Conservation (phyloP, 2,113 vertebrate genomes). For the Tragelaphus buxtoni region DNA sequence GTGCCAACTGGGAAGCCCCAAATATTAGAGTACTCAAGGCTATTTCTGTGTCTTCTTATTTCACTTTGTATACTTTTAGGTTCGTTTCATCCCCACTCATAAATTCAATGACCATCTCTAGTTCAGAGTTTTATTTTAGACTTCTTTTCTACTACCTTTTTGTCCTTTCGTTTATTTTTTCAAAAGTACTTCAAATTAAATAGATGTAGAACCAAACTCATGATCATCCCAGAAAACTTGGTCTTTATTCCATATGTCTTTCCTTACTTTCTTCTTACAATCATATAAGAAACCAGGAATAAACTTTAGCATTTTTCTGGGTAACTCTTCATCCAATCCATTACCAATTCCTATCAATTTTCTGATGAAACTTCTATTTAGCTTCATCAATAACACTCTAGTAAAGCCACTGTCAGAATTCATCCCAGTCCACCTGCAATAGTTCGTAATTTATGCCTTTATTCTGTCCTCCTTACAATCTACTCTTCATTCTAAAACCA, state of each 20-base stretch:
- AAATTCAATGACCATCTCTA: neutral
- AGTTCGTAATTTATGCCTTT: neutral
- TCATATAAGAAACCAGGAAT: neutral
- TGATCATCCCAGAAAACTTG: neutral
- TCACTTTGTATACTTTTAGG: fast-evolving
- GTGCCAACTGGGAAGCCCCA: neutral
- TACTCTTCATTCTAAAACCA: neutral
- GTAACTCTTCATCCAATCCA: neutral
- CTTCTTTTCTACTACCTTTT: neutral
- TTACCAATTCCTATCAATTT: neutral
- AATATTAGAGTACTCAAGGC: fast-evolving
- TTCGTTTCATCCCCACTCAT: neutral
- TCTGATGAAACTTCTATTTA: neutral
- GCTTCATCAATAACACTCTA: neutral
- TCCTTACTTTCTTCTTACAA: neutral
- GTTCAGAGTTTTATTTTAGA: neutral
- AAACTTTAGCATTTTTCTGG: neutral
- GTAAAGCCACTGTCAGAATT: neutral
- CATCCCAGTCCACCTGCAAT: neutral
- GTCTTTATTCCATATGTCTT: neutral
- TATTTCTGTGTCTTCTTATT: neutral
- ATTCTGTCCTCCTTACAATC: neutral
- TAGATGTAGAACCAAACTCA: neutral
- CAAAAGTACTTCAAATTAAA: neutral
- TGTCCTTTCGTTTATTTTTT: neutral